Evolutionary conservation across 2,113 vertebrate species (phyloP).

Genomic region (Cryptomyrus ogoouensis): DNA sequence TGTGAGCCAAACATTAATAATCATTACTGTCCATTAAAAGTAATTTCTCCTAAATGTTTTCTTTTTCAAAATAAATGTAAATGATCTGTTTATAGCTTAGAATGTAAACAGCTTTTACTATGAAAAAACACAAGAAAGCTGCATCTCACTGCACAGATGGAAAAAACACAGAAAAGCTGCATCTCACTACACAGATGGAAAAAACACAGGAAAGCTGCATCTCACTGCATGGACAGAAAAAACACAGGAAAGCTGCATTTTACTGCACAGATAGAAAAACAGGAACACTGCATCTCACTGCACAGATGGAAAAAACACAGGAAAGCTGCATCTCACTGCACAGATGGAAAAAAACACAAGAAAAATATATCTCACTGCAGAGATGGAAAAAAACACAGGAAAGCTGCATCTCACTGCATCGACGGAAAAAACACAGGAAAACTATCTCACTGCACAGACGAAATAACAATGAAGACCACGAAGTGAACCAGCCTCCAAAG

Average conservation of each 20-base stretch:
- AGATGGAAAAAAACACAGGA: neutral
- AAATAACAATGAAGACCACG: neutral
- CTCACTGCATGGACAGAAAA: too few relatives aligned
- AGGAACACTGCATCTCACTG: too few relatives aligned
- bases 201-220: neutral
- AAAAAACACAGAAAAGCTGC: neutral
- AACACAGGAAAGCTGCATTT: too few relatives aligned
- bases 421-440: too few relatives aligned
- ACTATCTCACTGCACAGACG: neutral
- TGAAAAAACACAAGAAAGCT: neutral
- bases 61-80: neutral
- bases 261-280: too few relatives aligned
- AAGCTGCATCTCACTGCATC: neutral
- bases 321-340: too few relatives aligned
- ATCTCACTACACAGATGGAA: neutral
- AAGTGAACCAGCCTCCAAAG: neutral
- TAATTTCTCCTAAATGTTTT: neutral
- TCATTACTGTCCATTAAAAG: neutral
- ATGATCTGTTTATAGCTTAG: neutral
- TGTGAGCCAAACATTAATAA: neutral
- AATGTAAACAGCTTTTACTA: neutral
- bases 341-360: too few relatives aligned
- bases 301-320: too few relatives aligned
- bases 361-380: too few relatives aligned
- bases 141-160: neutral